A percentile compares a stretch with the other conserved stretches of the same genome.
Evolutionary conservation across 2,888 invertebrate genomes (phyloP).

Genomic region (Antitype chi): DNA sequence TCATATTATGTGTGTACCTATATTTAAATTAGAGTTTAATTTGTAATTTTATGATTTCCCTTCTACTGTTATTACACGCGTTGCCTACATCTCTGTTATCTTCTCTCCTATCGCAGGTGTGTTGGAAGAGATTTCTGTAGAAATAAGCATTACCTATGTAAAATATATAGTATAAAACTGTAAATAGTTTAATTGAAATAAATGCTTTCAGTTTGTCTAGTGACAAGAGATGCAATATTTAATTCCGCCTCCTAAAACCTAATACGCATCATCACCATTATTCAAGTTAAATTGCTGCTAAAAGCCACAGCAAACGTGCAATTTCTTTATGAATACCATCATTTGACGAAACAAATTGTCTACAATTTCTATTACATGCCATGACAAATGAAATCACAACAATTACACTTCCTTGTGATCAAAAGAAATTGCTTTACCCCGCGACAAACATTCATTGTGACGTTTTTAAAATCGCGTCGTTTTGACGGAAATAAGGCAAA

Average conservation of each 20-base stretch:
- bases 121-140: no score
- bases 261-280: constrained; percentile 26
- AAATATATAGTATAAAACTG: no score
- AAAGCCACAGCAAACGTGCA: constrained; percentile 50
- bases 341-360: constrained; percentile 68
- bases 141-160: no score
- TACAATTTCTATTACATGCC: constrained; percentile 68
- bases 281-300: constrained; percentile 38
- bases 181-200: no score
- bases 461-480: constrained; percentile 67
- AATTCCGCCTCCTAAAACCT: background rate
- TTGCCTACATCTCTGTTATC: no score
- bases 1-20: no score
- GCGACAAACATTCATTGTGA: constrained; percentile 66
- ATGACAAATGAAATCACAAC: constrained; percentile 73
- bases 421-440: constrained; percentile 69
- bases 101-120: no score
- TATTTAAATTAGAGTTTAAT: no score
- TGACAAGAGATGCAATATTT: no score
- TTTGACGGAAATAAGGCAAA: constrained; percentile 61
- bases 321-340: constrained; percentile 61
- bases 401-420: constrained; percentile 70
- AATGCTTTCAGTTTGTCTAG: no score
- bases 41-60: no score
- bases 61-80: no score